Base-by-base conservation (phyloP, 2,113 vertebrate species). In the Brachionichthys hirsutus region DNA sequence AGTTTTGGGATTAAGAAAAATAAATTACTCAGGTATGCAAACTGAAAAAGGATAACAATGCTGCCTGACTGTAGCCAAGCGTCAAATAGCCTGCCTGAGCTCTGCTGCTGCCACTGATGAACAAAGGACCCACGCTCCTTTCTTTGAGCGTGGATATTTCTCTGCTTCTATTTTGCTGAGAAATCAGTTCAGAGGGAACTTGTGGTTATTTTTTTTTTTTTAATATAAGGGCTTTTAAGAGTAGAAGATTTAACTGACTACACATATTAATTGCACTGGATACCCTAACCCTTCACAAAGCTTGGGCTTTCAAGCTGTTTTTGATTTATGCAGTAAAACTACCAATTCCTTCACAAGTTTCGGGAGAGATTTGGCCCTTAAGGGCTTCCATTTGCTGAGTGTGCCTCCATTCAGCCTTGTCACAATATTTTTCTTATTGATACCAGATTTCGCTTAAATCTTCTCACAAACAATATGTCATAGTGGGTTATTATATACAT, bases 11-110 rank as follows among this genome's bases (percentile, higher is more conserved):
- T n/a, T n/a, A 56, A 81, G 70, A 55, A 71, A 72, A 67, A 53
- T 67, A 66, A 76, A n/a, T n/a, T 85, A 64, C 76, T 75, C 65
- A 76, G 80, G 77, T 84, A 68, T 81, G 68, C 67, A 62, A 67
- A 58, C 47, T 84, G 67, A 87, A 83, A 78, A 54, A 73, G 73
- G 74, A 74, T 73, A 73, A 72, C 84, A 86, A 77, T 57, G 60
- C 54, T 54, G 19, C 53, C 77, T 67, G 58, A 54, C 50, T 78
- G 45, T 65, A 77, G 60, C 58, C 54, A 51, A 76, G 73, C 70
- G 73, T 83, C 72, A 78, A 81, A 88, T 69, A 73, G 53, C 53
- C 54, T 54, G 51, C 16, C 49, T 50, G 56, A 77, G 74, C 61
- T 34, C 44, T 40, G 42, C 51, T 69, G 63, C 43, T 57, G 77